Evolutionary conservation across 2,797 vertebrate genomes (phyloP), one percentile per base, ranked within the genome.

Genomic region (Acipenser ruthenus): DNA sequence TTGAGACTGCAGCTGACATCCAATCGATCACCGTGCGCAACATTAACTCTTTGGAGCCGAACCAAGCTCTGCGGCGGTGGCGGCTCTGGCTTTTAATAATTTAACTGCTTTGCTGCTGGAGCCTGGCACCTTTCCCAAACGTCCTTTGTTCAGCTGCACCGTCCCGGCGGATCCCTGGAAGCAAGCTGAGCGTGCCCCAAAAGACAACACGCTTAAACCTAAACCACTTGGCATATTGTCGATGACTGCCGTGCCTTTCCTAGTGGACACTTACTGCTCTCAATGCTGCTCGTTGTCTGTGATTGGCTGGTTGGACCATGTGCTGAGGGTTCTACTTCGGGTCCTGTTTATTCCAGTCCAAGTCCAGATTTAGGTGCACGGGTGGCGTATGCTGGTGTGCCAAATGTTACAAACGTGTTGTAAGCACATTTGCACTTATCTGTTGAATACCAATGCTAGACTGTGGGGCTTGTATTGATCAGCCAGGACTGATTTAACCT

Each of bases 41-140:
- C 94, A 96, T 96, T 95, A 96, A 94, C 93, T 94, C 90, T 93
- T 90, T 95, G 93, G 94, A 95, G 93, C 88, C 76, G 91, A 92
- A 91, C 93, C 94, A 95, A 93, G 87, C 23, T 37, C 23, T 37
- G 23, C 23, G 23, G 73, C 79, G 81, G 80, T 37, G 66, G 64
- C 80, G 84, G 77, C 81, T 81, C 76, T 85, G 78, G 78, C 77
- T 83, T 83, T 89, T 86, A 86, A 87, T 87, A 87, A 88, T 88
- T 86, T 88, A 92, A 90, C 90, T 86, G 81, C 83, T 89, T 88
- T 89, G 83, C 87, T 90, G 88, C 89, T 90, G 88, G 86, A 84
- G 84, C 85, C 88, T 91, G 87, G 89, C 90, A 85, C 70, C 60
- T 69, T 66, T 86, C 82, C 84, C 23, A 87, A 79, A 79, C 80